phyloP scores from a whole-genome alignment of 2,797 vertebrate genomes.

The Pseudomugil tenellus region DNA sequence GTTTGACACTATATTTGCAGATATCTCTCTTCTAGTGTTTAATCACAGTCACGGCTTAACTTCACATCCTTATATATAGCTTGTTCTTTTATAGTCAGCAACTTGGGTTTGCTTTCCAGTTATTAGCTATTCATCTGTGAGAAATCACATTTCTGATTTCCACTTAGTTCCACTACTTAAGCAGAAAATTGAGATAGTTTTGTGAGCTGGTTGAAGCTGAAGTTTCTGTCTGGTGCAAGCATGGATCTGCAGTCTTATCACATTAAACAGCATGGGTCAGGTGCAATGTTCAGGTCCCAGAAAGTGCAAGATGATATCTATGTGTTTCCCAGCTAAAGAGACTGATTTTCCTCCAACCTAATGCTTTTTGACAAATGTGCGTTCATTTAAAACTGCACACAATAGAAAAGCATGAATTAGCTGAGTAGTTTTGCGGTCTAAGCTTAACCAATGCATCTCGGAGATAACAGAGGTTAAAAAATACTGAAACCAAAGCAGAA shows the following conservation, averaged over 20 bases:
- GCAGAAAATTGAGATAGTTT: not conserved
- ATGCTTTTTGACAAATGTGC: not conserved
- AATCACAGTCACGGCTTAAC: not conserved
- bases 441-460: not conserved
- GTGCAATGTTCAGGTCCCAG: not conserved
- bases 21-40: no score
- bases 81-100: not conserved
- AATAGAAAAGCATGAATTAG: not conserved
- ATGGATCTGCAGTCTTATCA: not conserved
- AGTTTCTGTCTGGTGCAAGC: not conserved
- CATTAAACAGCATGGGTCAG: slow-evolving; percentile 5
- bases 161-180: slow-evolving; percentile 1
- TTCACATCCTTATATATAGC: not conserved
- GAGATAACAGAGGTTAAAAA: not conserved
- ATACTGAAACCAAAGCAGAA: not conserved
- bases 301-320: not conserved
- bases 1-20: no score
- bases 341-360: no score
- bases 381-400: not conserved
- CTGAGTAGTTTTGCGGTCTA: not conserved
- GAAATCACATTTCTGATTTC: not conserved
- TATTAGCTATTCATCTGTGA: not conserved
- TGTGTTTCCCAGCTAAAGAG: not conserved
- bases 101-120: not conserved
- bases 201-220: not conserved